phyloP scores from a whole-genome alignment of 2,888 invertebrate genomes.

The Pollenia angustigena region DNA sequence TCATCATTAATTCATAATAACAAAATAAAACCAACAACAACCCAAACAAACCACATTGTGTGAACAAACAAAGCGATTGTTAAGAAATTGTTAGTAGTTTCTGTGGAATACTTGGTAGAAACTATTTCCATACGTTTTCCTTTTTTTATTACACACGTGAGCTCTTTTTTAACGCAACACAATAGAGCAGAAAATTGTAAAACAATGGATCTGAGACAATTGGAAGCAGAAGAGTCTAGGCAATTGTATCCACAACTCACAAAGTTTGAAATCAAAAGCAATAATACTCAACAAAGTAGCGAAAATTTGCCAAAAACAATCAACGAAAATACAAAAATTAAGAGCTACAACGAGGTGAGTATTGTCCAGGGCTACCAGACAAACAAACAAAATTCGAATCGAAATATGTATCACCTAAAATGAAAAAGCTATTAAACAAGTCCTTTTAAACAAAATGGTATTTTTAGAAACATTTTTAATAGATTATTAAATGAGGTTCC shows the following conservation, averaged over 20 bases:
- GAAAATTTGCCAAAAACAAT: slow-evolving; percentile 12
- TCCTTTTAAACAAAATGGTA: no score
- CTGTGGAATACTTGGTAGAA: slow-evolving; percentile 46
- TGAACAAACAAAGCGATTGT: neutral
- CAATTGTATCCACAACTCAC: slow-evolving; percentile 53
- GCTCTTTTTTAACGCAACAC: neutral
- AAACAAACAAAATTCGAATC: neutral
- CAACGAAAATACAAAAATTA: slow-evolving; percentile 36
- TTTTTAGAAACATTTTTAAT: no score
- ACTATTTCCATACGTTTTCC: neutral
- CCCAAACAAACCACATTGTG: slow-evolving; percentile 3
- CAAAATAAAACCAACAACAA: neutral
- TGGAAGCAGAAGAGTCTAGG: slow-evolving; percentile 55
- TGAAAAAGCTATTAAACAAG: no score
- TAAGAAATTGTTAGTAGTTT: neutral
- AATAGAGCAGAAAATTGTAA: slow-evolving; percentile 11
- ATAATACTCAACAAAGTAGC: slow-evolving; percentile 34
- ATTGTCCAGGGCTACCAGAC: neutral
- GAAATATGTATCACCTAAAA: no score
- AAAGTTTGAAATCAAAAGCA: slow-evolving; percentile 36
- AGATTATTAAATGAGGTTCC: no score
- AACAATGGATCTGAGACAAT: slow-evolving; percentile 58
- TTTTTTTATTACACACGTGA: slow-evolving; percentile 42
- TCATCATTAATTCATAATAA: no score
- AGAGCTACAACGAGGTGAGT: slow-evolving; percentile 59